phyloP scores from a whole-genome alignment of 2,888 invertebrate species.

The Euplexia lucipara region DNA sequence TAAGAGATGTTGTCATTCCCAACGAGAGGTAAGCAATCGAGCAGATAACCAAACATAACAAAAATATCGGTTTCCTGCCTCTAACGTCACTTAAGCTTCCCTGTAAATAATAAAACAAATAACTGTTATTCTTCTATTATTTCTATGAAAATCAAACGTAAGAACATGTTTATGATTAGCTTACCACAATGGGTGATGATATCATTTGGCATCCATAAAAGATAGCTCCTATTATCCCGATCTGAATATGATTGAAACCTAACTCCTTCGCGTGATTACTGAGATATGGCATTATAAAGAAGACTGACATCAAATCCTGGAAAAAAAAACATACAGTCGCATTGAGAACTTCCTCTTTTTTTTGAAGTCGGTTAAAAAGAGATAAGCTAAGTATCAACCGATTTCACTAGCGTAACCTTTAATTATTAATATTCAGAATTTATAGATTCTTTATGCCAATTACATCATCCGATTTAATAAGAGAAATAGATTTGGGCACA shows the following conservation, averaged over 20 bases:
- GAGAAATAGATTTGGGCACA: too few relatives aligned
- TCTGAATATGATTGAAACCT: conserved; percentile 45
- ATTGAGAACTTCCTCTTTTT: too few relatives aligned
- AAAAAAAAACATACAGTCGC: conserved; percentile 41
- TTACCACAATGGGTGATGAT: conserved; percentile 48
- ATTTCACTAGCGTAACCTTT: neutral
- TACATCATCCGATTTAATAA: too few relatives aligned
- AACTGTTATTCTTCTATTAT: neutral
- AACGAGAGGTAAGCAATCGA: conserved; percentile 85
- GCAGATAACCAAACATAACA: conserved; percentile 82
- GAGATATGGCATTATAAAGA: conserved; percentile 39
- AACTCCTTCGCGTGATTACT: conserved; percentile 28
- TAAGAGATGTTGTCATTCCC: conserved; percentile 86
- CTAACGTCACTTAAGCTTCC: conserved; percentile 91
- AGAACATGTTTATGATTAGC: neutral
- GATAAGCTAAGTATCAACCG: neutral
- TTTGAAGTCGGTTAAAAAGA: neutral
- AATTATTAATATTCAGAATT: neutral
- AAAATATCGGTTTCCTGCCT: conserved; percentile 87
- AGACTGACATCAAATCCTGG: conserved; percentile 74
- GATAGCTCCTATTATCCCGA: conserved; percentile 35
- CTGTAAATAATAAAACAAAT: conserved; percentile 73
- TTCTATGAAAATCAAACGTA: neutral
- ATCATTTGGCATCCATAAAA: conserved; percentile 36
- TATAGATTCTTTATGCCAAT: neutral